Evolutionary conservation across 2,888 invertebrate species (phyloP).

Genomic region (Andrena bucephala): DNA sequence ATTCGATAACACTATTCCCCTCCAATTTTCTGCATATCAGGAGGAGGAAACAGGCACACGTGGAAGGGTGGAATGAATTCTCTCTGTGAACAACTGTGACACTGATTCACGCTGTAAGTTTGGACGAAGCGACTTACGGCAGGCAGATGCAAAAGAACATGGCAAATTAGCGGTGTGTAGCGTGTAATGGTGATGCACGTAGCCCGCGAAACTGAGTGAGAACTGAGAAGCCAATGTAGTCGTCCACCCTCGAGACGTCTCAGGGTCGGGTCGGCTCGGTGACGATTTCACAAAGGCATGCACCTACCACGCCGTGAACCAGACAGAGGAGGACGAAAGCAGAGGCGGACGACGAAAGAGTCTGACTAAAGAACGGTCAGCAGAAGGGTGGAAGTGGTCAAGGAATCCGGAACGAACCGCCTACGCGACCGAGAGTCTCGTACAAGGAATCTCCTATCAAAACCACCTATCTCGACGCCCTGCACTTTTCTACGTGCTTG

Average conservation of each 20-base stretch:
- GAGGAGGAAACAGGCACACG: not conserved
- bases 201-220: constrained; percentile 7
- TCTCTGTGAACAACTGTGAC: not conserved
- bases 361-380: constrained; percentile 42
- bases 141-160: constrained; percentile 9
- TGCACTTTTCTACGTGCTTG: constrained; percentile 34
- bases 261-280: constrained; percentile 56
- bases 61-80: constrained; percentile 8
- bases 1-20: too few species aligned
- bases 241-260: constrained; percentile 55
- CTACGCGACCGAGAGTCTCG: constrained; percentile 64
- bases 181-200: constrained; percentile 15
- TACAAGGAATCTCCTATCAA: constrained; percentile 63
- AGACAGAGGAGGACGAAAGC: constrained; percentile 31
- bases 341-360: constrained; percentile 43
- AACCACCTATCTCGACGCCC: constrained; percentile 57
- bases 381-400: constrained; percentile 45
- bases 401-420: constrained; percentile 75
- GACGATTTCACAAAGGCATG: constrained; percentile 62
- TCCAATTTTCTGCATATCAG: too few species aligned
- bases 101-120: constrained; percentile 2
- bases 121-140: not conserved
- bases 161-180: constrained; percentile 28
- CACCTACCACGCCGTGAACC: constrained; percentile 34
- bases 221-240: constrained; percentile 35